Evolutionary conservation across 2,888 invertebrate species (phyloP).

Genomic region (Stegophylla sp.): DNA sequence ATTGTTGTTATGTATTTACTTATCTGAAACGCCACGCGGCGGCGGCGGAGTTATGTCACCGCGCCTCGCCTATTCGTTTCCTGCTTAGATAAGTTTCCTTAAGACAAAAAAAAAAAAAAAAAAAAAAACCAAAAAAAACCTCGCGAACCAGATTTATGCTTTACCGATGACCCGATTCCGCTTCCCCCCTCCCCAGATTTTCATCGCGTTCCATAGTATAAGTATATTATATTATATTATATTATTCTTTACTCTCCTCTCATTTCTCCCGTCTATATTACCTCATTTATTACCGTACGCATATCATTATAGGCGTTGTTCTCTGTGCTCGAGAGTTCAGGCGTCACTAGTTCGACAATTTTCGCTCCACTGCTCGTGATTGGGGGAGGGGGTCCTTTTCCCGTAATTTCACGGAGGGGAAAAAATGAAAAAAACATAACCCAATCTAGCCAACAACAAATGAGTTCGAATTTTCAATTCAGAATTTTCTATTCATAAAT

Average conservation of each 20-base stretch:
- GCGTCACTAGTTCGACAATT: too few relatives aligned
- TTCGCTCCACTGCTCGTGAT: too few relatives aligned
- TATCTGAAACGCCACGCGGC: slow-evolving; percentile 25
- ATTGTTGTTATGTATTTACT: not conserved
- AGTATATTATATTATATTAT: not conserved
- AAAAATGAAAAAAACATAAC: too few relatives aligned
- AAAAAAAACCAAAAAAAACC: not conserved
- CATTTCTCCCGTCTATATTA: not conserved
- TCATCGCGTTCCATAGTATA: not conserved
- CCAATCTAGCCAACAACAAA: too few relatives aligned
- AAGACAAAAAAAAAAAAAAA: not conserved
- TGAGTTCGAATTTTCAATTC: too few relatives aligned
- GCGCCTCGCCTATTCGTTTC: slow-evolving; percentile 29
- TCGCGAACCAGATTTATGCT: not conserved
- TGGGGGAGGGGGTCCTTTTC: too few relatives aligned
- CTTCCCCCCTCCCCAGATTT: too few relatives aligned
- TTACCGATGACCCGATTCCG: not conserved
- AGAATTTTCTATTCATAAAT: too few relatives aligned
- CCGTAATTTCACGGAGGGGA: too few relatives aligned
- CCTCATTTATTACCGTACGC: too few relatives aligned
- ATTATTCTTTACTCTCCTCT: not conserved
- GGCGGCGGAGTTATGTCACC: slow-evolving; percentile 20
- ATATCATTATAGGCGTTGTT: too few relatives aligned
- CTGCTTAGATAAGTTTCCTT: slow-evolving; percentile 49
- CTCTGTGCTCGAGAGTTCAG: too few relatives aligned